A percentile compares a stretch with the other conserved stretches of the same genome.
phyloP scores from a whole-genome alignment of 1,140 invertebrate genomes.

The Homalodisca vitripennis region DNA sequence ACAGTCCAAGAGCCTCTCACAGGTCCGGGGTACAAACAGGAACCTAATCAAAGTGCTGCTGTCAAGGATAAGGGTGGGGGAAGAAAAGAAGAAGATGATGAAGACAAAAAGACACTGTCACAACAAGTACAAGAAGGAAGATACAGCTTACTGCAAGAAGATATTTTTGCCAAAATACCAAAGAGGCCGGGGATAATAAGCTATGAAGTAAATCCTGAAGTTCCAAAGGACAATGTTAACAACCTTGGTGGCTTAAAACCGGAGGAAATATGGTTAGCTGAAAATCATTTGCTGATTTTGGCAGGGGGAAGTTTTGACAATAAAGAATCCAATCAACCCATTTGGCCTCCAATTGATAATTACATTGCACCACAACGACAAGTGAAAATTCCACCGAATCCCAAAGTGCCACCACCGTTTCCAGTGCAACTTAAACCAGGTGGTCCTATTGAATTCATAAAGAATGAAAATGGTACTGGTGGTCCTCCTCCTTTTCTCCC shows the following conservation, averaged over 20 bases:
- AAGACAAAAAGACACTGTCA: conserved; percentile 76
- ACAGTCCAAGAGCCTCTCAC: conserved; percentile 16
- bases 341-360: conserved; percentile 78
- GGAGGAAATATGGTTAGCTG: conserved; percentile 86
- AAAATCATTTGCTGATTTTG: conserved; percentile 81
- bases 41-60: background rate
- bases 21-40: conserved; percentile 5
- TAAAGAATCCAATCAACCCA: conserved; percentile 45
- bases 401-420: conserved; percentile 83
- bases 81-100: conserved; percentile 53
- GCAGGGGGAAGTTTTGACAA: conserved; percentile 64
- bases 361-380: conserved; percentile 76
- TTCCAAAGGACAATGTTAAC: conserved; percentile 71
- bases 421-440: conserved; percentile 78
- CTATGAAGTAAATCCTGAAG: conserved; percentile 73
- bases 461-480: conserved; percentile 46
- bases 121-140: conserved; percentile 86
- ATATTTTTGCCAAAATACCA: conserved; percentile 66
- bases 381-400: conserved; percentile 71
- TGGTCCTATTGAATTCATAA: conserved; percentile 73
- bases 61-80: conserved; percentile 36
- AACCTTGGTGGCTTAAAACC: conserved; percentile 78
- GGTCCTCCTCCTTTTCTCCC: conserved; percentile 50
- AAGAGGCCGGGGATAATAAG: conserved; percentile 77
- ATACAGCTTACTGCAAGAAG: conserved; percentile 84